phyloP scores from a whole-genome alignment of 2,797 vertebrate species.

The Ctenochaetus hawaiiensis region DNA sequence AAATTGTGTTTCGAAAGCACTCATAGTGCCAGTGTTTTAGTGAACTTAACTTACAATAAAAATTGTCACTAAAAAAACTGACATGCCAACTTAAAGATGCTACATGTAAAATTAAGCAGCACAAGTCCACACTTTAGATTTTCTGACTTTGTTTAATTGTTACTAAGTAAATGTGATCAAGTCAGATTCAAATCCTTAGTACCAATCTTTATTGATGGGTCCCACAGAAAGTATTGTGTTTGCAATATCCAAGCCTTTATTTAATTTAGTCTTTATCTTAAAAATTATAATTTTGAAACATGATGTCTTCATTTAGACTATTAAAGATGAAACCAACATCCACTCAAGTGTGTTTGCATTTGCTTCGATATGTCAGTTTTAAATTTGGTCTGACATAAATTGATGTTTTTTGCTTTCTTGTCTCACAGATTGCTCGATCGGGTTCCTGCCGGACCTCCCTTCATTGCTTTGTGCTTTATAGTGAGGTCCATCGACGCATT shows the following conservation, averaged over 20 bases:
- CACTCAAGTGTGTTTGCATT: background rate
- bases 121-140: no score
- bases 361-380: background rate
- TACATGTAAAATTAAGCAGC: no score
- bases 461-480: conserved; percentile 92
- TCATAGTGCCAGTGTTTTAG: background rate
- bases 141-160: no score
- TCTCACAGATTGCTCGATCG: conserved; percentile 89
- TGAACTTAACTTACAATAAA: background rate
- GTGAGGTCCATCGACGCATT: conserved; percentile 91
- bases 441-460: conserved; percentile 84
- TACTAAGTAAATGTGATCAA: no score
- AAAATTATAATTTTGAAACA: background rate
- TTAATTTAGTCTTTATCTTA: conserved; percentile 5
- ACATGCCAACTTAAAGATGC: background rate
- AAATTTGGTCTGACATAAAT: background rate
- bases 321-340: background rate
- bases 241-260: no score
- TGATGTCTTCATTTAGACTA: background rate
- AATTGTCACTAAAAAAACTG: background rate
- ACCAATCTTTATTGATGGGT: no score
- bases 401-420: background rate
- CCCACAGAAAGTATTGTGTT: no score
- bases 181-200: no score
- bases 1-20: background rate